Conservation (phyloP, 2,797 vertebrate species). For the Austrolebias charrua region DNA sequence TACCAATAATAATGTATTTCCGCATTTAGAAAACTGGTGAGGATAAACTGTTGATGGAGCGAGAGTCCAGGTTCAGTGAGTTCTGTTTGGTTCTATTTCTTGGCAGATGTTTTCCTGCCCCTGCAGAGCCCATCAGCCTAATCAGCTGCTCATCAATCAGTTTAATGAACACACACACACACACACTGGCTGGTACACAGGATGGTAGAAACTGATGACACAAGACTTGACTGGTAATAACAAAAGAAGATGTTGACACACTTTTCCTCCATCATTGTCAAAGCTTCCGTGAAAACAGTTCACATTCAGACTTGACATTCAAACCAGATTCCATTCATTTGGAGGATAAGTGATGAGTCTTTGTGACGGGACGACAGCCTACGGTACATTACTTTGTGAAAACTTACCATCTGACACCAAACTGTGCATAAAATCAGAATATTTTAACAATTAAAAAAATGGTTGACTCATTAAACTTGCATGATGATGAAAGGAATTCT, state of each 20-base stretch:
- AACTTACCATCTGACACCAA: neutral
- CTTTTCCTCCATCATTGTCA: neutral
- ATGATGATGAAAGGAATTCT: too few relatives aligned
- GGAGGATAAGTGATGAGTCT: neutral
- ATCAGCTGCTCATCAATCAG: slow-evolving; percentile 73
- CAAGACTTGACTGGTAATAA: slow-evolving; percentile 33
- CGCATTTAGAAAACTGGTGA: slow-evolving; percentile 17
- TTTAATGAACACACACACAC: slow-evolving; percentile 53
- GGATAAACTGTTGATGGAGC: slow-evolving; percentile 26
- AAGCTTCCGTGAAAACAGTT: neutral
- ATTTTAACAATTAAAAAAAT: too few relatives aligned
- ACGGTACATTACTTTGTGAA: neutral
- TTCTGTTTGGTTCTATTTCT: slow-evolving; percentile 37
- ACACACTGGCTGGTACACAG: slow-evolving; percentile 37
- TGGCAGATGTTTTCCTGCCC: slow-evolving; percentile 33
- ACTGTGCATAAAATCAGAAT: neutral
- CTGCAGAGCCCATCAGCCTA: slow-evolving; percentile 67
- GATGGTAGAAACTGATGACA: slow-evolving; percentile 59
- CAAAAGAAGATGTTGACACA: slow-evolving; percentile 24
- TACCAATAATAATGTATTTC: neutral
- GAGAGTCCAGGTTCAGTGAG: slow-evolving; percentile 18
- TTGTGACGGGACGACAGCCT: neutral
- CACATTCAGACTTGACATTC: neutral
- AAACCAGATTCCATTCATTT: neutral
- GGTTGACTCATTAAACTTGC: neutral